A percentile compares a stretch with the other conserved stretches of the same genome.
Evolutionary conservation across 2,888 invertebrate genomes (phyloP).

Genomic region (Mesorhabditis sp.): DNA sequence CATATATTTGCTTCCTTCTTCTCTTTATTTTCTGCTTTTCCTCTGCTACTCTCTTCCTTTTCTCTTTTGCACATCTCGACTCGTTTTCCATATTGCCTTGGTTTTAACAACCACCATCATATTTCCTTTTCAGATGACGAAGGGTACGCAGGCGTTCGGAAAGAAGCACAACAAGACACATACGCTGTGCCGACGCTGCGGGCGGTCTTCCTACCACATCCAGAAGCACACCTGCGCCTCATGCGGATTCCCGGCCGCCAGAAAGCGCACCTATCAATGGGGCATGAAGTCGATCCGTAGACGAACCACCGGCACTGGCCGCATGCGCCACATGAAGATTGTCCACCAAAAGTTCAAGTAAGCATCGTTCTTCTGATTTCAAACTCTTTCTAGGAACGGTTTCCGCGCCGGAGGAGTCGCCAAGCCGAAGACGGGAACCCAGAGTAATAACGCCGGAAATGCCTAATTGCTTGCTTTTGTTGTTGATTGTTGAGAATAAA

Average conservation of each 20-base stretch:
- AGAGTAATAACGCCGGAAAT: constrained; percentile 34
- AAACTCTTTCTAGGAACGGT: constrained; percentile 52
- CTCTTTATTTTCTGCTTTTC: no score
- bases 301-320: constrained; percentile 98
- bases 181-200: constrained; percentile 96
- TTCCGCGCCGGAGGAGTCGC: constrained; percentile 57
- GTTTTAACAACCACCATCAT: no score
- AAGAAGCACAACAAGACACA: constrained; percentile 99
- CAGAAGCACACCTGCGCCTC: constrained; percentile 87
- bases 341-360: constrained; percentile 78
- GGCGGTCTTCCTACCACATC: constrained; percentile 94
- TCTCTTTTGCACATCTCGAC: no score
- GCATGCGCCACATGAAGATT: constrained; percentile 89
- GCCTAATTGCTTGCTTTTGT: constrained; percentile 31
- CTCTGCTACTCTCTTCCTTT: no score
- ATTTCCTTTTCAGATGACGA: constrained; percentile 70
- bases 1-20: no score
- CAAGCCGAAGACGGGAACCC: constrained; percentile 27
- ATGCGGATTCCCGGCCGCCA: constrained; percentile 93
- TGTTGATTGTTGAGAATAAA: constrained; percentile 33
- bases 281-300: constrained; percentile 96
- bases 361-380: constrained; percentile 17
- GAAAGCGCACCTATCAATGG: constrained; percentile 96
- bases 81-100: no score
- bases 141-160: constrained; percentile 99